A percentile compares a stretch with the other conserved stretches of the same genome.
These are phyloP conservation scores for Laspeyria flexula DNA, from an alignment of 2,888 invertebrate species.

Conservation along the genomic window DNA sequence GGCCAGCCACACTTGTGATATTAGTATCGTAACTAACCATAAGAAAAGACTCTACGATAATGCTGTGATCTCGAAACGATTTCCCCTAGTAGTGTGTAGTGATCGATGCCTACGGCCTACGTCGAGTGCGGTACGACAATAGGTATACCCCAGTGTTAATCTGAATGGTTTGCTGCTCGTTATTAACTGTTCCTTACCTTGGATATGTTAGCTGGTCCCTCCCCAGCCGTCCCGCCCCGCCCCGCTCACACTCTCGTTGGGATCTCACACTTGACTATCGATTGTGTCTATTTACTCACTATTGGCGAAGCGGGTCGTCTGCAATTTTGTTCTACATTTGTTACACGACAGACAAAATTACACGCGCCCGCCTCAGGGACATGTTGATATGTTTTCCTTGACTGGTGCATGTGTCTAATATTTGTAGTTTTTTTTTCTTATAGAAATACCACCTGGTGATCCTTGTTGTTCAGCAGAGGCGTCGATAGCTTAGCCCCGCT, in stretches of 20 bases:
- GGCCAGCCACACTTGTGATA: slow-evolving; percentile 64
- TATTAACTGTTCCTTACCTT: slow-evolving; percentile 73
- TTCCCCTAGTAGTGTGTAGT: slow-evolving; percentile 73
- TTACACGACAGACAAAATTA: slow-evolving; percentile 44
- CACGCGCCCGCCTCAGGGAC: slow-evolving; percentile 52
- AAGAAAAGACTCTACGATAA: slow-evolving; percentile 74
- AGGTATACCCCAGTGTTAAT: slow-evolving; percentile 79
- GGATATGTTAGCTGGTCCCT: slow-evolving; percentile 69
- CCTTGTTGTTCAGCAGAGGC: slow-evolving; percentile 43
- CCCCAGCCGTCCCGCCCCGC: slow-evolving; percentile 41
- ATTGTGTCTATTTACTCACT: slow-evolving; percentile 57
- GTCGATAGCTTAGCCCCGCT: slow-evolving; percentile 42
- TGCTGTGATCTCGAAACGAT: slow-evolving; percentile 79
- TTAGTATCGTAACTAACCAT: slow-evolving; percentile 73
- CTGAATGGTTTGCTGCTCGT: slow-evolving; percentile 85
- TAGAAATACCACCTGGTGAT: slow-evolving; percentile 80
- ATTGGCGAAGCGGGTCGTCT: slow-evolving; percentile 49
- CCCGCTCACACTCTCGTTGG: slow-evolving; percentile 56
- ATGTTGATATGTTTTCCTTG: slow-evolving; percentile 51
- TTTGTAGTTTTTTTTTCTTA: slow-evolving; percentile 63
- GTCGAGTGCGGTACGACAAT: slow-evolving; percentile 62
- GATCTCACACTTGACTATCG: slow-evolving; percentile 63
- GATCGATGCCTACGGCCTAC: slow-evolving; percentile 57
- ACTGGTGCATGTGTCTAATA: slow-evolving; percentile 77
- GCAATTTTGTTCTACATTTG: slow-evolving; percentile 49